Percentiles rank a stretch among this genome's conserved stretches.
Evolutionary conservation across 2,113 vertebrate genomes (phyloP).

Genomic region (Isichthys henryi): DNA sequence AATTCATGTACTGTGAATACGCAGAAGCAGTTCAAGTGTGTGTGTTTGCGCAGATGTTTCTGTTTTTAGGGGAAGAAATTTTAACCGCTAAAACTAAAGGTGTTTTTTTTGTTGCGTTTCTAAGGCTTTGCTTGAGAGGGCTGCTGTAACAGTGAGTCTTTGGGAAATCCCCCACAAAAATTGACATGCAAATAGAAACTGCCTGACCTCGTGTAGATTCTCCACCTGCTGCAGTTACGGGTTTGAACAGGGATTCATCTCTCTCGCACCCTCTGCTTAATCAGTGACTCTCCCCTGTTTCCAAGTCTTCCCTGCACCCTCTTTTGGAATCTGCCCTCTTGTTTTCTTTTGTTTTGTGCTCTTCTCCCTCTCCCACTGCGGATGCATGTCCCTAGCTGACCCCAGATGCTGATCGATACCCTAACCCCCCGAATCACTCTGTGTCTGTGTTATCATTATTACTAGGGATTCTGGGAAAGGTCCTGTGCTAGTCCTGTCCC

Average conservation of each 20-base stretch:
- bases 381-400: neutral
- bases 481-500: neutral
- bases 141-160: neutral
- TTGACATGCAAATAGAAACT: neutral
- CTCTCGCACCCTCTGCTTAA: neutral
- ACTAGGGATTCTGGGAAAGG: neutral
- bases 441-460: no score
- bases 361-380: neutral
- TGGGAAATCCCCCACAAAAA: slow-evolving; percentile 1
- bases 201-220: neutral
- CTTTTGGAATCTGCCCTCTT: neutral
- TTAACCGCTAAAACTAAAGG: neutral
- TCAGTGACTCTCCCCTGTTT: neutral
- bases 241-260: neutral
- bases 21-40: neutral
- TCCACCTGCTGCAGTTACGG: neutral
- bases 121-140: neutral
- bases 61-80: neutral
- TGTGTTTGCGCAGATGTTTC: neutral
- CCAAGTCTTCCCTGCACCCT: neutral
- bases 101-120: neutral
- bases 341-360: neutral
- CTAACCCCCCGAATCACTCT: neutral
- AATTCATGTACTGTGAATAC: neutral
- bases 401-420: neutral